Conservation (phyloP, 2,797 vertebrate genomes). For the Cirrhinus molitorella region DNA sequence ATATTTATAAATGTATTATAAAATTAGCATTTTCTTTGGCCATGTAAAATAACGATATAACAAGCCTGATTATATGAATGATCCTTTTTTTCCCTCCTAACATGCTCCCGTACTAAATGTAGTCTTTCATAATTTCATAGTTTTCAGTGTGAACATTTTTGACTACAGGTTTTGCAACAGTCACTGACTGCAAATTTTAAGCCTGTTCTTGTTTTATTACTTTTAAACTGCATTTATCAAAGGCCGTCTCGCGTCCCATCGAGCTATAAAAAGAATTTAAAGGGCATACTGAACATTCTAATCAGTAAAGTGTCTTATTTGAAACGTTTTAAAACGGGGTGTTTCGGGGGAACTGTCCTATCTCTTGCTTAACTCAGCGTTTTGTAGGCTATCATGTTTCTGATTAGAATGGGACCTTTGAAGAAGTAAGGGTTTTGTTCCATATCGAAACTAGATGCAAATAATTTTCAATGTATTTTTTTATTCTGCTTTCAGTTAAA, state of each 20-base stretch:
- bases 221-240: conserved; percentile 47
- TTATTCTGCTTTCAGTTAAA: conserved; percentile 59
- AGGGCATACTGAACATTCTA: conserved; percentile 47
- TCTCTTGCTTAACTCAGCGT: conserved; percentile 48
- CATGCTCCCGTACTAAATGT: not conserved
- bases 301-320: conserved; percentile 54
- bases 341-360: conserved; percentile 39
- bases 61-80: not conserved
- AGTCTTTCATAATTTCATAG: not conserved
- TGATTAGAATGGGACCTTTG: conserved; percentile 60
- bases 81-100: not conserved
- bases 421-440: conserved; percentile 61
- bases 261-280: conserved; percentile 47
- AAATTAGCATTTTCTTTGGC: not conserved
- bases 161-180: conserved; percentile 2
- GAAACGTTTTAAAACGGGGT: conserved; percentile 42
- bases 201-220: conserved; percentile 16
- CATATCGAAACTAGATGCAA: conserved; percentile 57
- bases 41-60: not conserved
- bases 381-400: conserved; percentile 54
- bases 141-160: not conserved
- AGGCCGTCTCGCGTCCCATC: conserved; percentile 43
- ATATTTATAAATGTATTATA: not conserved
- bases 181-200: conserved; percentile 9
- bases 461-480: conserved; percentile 65